These are phyloP conservation scores for Abrostola tripartita DNA, from an alignment of 2,888 invertebrate species.

Conservation along the genomic window DNA sequence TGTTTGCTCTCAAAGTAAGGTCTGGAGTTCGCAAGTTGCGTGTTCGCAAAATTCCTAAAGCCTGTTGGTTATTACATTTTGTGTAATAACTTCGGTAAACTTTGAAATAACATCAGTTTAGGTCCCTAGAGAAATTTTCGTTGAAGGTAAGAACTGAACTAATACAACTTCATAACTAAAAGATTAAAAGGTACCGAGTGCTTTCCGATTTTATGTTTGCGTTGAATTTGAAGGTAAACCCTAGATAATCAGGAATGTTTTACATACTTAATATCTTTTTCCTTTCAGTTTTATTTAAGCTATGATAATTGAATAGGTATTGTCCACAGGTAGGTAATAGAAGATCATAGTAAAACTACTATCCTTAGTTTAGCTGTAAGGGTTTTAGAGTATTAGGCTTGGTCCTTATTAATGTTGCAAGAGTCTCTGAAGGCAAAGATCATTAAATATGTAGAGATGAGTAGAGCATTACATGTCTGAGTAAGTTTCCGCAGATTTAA, in stretches of 20 bases:
- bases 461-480: too few species aligned
- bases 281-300: background rate
- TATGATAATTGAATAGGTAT: background rate
- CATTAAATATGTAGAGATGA: too few species aligned
- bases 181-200: conserved; percentile 30
- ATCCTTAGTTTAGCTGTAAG: too few species aligned
- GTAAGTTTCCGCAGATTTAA: too few species aligned
- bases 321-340: too few species aligned
- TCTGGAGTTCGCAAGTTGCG: background rate
- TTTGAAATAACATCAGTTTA: conserved; percentile 35
- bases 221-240: background rate
- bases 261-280: background rate
- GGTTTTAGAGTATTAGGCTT: too few species aligned
- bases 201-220: conserved; percentile 5
- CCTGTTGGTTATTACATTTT: conserved; percentile 29
- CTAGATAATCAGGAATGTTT: background rate
- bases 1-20: conserved; percentile 5
- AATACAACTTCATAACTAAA: conserved; percentile 49
- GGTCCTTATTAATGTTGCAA: too few species aligned
- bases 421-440: too few species aligned
- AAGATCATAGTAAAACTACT: too few species aligned
- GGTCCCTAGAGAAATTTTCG: conserved; percentile 44
- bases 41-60: conserved; percentile 8
- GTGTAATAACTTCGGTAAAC: conserved; percentile 39
- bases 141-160: conserved; percentile 33